A percentile compares a stretch with the other conserved stretches of the same genome.
Evolutionary conservation across 2,888 invertebrate genomes (phyloP).

Genomic region (Lithophane socia): DNA sequence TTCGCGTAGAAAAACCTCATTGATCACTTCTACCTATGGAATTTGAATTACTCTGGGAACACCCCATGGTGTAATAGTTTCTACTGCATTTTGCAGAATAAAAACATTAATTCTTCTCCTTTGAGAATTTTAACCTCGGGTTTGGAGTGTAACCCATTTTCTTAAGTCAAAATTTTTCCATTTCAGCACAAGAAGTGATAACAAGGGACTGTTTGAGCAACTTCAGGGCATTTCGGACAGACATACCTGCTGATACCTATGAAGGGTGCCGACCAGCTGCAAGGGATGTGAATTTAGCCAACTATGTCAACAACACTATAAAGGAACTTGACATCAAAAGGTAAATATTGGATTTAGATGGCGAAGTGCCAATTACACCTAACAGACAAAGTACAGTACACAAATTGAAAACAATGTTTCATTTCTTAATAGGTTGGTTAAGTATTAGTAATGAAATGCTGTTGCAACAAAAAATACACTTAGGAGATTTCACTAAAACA

Average conservation of each 20-base stretch:
- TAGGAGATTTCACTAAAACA: too few relatives aligned
- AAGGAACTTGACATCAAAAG: conserved; percentile 96
- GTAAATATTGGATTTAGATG: conserved; percentile 77
- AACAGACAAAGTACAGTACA: too few relatives aligned
- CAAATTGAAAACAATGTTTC: too few relatives aligned
- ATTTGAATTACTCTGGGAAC: not conserved
- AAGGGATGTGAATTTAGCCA: conserved; percentile 94
- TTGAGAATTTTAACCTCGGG: not conserved
- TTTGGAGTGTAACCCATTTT: not conserved
- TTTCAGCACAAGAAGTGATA: conserved; percentile 93
- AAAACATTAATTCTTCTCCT: not conserved
- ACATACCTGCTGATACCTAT: conserved; percentile 97
- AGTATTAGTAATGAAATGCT: too few relatives aligned
- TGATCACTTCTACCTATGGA: not conserved
- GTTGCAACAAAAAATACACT: too few relatives aligned
- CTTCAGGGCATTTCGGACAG: conserved; percentile 94
- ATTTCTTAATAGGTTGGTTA: too few relatives aligned
- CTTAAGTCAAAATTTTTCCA: not conserved
- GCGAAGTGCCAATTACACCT: too few relatives aligned
- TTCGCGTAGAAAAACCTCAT: not conserved
- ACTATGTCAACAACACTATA: conserved; percentile 97
- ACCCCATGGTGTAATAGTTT: not conserved
- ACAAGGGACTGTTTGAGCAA: conserved; percentile 96
- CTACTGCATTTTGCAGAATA: not conserved
- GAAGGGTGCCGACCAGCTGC: conserved; percentile 97